These are phyloP conservation scores for Micrastur ruficollis DNA, from an alignment of 2,797 vertebrate species.

Conservation along the genomic window DNA sequence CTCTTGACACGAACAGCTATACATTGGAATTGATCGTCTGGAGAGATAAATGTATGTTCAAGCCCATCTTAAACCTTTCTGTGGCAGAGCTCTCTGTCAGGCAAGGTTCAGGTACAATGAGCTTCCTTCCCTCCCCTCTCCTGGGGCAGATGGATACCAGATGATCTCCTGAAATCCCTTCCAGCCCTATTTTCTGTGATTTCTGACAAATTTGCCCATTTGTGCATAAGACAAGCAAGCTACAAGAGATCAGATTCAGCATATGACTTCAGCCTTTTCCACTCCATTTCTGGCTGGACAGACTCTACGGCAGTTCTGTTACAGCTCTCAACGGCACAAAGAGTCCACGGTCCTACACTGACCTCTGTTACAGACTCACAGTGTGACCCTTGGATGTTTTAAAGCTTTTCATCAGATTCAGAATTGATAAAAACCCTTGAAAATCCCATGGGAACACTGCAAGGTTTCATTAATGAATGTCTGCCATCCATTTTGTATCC, in stretches of 20 bases:
- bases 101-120: accelerated
- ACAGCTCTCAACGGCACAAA: background rate
- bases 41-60: background rate
- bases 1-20: background rate
- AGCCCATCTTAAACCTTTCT: background rate
- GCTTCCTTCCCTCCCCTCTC: background rate
- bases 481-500: background rate
- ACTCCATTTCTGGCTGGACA: background rate
- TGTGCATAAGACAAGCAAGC: background rate
- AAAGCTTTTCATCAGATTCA: background rate
- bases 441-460: background rate
- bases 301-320: background rate
- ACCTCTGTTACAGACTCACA: background rate
- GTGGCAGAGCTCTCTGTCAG: background rate
- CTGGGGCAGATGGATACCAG: background rate
- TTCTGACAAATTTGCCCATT: background rate
- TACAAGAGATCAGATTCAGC: background rate
- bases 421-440: background rate
- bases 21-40: background rate
- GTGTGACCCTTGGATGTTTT: background rate
- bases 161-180: background rate
- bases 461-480: background rate
- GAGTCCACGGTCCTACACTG: background rate
- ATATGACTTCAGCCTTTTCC: too few species aligned
- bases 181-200: background rate